These are phyloP conservation scores for Zaprionus inermis DNA, from an alignment of 1,140 invertebrate genomes.

Conservation along the genomic window DNA sequence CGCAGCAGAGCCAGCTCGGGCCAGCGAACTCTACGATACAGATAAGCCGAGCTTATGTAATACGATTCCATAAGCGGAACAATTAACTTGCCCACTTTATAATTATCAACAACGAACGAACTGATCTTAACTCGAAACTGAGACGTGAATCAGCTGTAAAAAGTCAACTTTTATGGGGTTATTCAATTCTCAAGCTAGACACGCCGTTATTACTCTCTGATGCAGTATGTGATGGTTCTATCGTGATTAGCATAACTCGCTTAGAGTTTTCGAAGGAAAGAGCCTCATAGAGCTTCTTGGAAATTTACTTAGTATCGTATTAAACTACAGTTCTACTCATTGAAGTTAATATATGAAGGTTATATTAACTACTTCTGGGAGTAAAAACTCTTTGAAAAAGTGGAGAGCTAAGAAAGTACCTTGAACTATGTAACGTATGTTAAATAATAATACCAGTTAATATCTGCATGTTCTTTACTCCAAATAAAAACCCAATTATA, in stretches of 20 bases:
- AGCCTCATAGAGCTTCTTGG: no score
- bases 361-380: no score
- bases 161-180: background rate
- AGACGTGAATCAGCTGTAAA: conserved; percentile 7
- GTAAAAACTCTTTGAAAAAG: no score
- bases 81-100: conserved; percentile 8
- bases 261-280: background rate
- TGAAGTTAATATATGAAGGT: no score
- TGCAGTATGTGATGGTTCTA: background rate
- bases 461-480: no score
- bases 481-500: no score
- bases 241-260: background rate
- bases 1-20: conserved; percentile 19
- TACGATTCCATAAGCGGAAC: conserved; percentile 1
- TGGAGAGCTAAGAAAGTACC: no score
- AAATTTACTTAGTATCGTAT: no score
- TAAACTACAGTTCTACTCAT: no score
- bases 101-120: background rate
- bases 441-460: no score
- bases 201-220: background rate
- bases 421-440: no score
- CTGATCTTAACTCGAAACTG: conserved; percentile 10
- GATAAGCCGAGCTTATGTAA: background rate
- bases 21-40: conserved; percentile 56
- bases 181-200: background rate